Base-by-base conservation (phyloP, 2,113 vertebrate species). In the Malurus melanocephalus region DNA sequence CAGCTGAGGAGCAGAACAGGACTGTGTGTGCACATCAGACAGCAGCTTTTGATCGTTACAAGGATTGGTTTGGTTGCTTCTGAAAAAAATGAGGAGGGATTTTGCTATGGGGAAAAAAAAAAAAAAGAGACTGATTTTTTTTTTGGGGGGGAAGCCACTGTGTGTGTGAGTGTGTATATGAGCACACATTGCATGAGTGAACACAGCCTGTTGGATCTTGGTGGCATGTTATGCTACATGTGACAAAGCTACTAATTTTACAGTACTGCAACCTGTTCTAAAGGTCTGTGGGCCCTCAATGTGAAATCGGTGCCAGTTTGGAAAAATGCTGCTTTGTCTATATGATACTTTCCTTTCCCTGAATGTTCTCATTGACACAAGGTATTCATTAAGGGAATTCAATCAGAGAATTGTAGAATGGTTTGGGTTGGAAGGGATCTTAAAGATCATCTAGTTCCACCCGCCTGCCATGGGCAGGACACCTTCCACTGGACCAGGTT, bases 291-390 rank as follows among this genome's bases (percentile, higher is more conserved):
- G 90, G 67, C 91, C 96, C 90, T 95, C 95, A 96, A 95, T 97
- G 98, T 97, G 97, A 98, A 98, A 95, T 92, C 96, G 91, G 48
- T 96, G 96, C 96, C 96, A 96, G 96, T 97, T 96, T 86, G 95
- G 89, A 79, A 74, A 91, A 92, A 96, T 97, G 97, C 97, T 98
- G 97, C 97, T 97, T 96, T 96, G 90, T 97, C 95, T 96, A 22
- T 91, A 88, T 33, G 69, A 95, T 87, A 74, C 53, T 71, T 89
- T 75, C 68, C 72, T 73, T 93, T 89, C 92, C 86, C 85, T 79
- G 56, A 94, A 81, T 72, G 69, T 83, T 95, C 86, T 81, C 42
- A 51, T 67, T 88, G 77, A 89, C 61, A 90, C 65, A 60, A 89
- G 79, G 59, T 93, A 55, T 77, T 90, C 53, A 57, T 85, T 85